Conservation (phyloP, 1,140 invertebrate species). For the Drosophila navojoa region DNA sequence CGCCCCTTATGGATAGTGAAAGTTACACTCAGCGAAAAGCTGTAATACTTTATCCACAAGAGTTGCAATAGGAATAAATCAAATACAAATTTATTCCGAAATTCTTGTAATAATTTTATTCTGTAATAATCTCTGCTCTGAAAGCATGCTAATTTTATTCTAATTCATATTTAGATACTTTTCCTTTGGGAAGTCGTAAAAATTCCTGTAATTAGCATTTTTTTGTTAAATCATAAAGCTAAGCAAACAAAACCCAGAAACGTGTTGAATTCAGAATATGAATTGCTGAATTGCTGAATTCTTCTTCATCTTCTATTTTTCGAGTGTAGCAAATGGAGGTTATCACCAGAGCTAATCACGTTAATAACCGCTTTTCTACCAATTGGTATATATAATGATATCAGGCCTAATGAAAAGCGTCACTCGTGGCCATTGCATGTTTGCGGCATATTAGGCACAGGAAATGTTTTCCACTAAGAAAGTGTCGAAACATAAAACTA, state of each 20-base stretch:
- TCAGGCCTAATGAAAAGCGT: slow-evolving; percentile 49
- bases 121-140: too few species aligned
- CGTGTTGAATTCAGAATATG: too few species aligned
- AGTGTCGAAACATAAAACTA: slow-evolving; percentile 52
- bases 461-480: slow-evolving; percentile 67
- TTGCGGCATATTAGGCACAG: slow-evolving; percentile 59
- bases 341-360: slow-evolving; percentile 43
- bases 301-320: too few species aligned
- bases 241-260: too few species aligned
- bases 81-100: background rate
- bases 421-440: slow-evolving; percentile 54
- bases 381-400: slow-evolving; percentile 4
- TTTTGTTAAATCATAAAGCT: too few species aligned
- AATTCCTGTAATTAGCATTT: too few species aligned
- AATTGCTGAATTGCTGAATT: too few species aligned
- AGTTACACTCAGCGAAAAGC: slow-evolving; percentile 37
- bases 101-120: too few species aligned
- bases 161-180: too few species aligned
- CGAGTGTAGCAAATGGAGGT: slow-evolving; percentile 21
- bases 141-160: too few species aligned
- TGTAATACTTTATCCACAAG: background rate
- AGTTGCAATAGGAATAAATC: background rate
- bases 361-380: slow-evolving; percentile 54
- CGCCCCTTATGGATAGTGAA: slow-evolving; percentile 58
- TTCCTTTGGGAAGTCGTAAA: too few species aligned